A percentile compares a stretch with the other conserved stretches of the same genome.
Evolutionary conservation across 2,888 invertebrate genomes (phyloP).

Genomic region (Cheilosia vulpina): DNA sequence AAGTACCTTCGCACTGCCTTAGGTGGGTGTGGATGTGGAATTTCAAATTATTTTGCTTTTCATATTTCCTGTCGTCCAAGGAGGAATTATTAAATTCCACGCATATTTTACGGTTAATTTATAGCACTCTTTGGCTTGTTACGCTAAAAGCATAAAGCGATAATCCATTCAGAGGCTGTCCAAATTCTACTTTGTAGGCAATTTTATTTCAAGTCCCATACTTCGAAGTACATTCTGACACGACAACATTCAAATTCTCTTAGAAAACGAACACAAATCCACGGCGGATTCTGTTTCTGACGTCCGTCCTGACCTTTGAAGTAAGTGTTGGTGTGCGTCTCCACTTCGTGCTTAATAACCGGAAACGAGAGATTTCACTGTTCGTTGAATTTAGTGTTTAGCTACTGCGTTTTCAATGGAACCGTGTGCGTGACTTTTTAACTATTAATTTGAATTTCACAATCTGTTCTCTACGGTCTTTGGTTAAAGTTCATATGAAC

Average conservation of each 20-base stretch:
- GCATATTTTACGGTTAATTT: slow-evolving; percentile 8
- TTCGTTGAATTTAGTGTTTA: background rate
- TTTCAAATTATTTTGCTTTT: background rate
- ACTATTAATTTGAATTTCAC: background rate
- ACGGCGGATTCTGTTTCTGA: background rate
- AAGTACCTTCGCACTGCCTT: background rate
- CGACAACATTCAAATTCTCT: background rate
- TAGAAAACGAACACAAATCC: background rate
- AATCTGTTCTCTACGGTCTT: no score
- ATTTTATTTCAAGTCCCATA: background rate
- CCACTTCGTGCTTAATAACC: slow-evolving; percentile 20
- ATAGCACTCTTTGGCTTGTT: slow-evolving; percentile 1
- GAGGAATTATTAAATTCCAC: background rate
- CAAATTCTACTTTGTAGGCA: background rate
- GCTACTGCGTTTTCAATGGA: background rate
- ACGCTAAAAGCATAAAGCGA: slow-evolving; percentile 8
- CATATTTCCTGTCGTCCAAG: background rate
- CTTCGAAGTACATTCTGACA: background rate
- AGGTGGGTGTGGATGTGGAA: background rate
- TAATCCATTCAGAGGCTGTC: background rate
- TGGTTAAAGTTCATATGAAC: no score
- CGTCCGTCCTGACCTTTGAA: slow-evolving; percentile 18
- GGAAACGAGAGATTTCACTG: slow-evolving; percentile 28
- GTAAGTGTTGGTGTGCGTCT: background rate
- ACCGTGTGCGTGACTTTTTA: slow-evolving; percentile 21